Evolutionary conservation across 2,113 vertebrate genomes (phyloP), one percentile per base, ranked within the genome.

Genomic region (Galemys pyrenaicus): DNA sequence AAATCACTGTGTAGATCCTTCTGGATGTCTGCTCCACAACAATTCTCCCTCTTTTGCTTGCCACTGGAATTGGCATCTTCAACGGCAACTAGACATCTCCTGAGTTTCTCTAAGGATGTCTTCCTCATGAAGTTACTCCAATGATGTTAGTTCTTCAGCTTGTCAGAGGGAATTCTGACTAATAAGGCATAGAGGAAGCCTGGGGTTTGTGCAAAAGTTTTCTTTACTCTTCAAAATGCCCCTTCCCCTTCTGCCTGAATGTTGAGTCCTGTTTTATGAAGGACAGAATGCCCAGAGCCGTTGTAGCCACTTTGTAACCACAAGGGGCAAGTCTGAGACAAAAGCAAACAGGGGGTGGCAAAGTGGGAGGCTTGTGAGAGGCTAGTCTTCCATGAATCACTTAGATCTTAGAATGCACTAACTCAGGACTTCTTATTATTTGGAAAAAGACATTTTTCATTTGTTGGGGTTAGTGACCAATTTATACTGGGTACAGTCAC

Each of bases 381-480:
- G 39, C 41, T 58, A 49, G 41, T 44, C 30, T 62, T 73, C 1
- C 8, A 67, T 58, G 9, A 20, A 28, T 79, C 64, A 65, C 54
- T 95, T 60, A 32, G 19, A 8, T 30, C 24, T 58, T 54, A 26
- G 68, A 90, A 90, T 44, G 20, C 24, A 49, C 12, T 49, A 44
- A 75, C 9, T 75, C 15, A 37, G 68, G 37, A 74, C 26, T 87
- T 91, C 58, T 58, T 68, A 6, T 83, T 92, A 84, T 35, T 15
- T 81, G 64, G 64, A 60, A 75, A 96, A 87, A 84, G 41, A 41
- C 8, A 87, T 77, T 85, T 95, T 95, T 49, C 20, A 81, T 26
- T 94, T 62, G 20, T 13, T 44, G 46, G 30, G 39, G 77, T 24
- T 9, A 19, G 54, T 49, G 71, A 37, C 54, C 51, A 77, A 12